A percentile compares a stretch with the other conserved stretches of the same genome.
Conservation (phyloP, 2,888 invertebrate species). For the Andrena fulva region DNA sequence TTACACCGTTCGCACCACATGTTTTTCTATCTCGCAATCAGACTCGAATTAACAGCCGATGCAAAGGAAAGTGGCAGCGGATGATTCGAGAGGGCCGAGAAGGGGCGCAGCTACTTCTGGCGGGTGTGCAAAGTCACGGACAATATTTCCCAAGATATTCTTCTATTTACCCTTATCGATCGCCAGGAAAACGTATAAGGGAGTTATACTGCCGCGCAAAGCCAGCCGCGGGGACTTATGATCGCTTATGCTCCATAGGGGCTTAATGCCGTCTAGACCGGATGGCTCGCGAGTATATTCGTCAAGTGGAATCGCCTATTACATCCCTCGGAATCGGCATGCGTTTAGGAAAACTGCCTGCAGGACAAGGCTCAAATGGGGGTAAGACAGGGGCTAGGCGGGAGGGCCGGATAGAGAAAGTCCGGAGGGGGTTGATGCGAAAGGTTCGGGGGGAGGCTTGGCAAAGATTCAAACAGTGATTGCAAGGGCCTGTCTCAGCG, state of each 20-base stretch:
- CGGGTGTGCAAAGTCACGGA: neutral
- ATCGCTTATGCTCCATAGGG: conserved; percentile 20
- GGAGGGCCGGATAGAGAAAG: conserved; percentile 24
- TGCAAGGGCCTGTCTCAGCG: conserved; percentile 82
- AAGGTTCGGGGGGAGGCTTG: conserved; percentile 70
- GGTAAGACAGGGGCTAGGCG: conserved; percentile 42
- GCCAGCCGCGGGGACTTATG: conserved; percentile 14
- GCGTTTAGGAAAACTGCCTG: conserved; percentile 75
- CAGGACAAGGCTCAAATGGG: conserved; percentile 32
- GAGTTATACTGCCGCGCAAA: conserved; percentile 18
- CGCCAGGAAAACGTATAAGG: conserved; percentile 11
- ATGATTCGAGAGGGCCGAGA: neutral
- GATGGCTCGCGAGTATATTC: conserved; percentile 76
- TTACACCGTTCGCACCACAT: no score
- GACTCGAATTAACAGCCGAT: no score
- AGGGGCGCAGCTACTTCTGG: neutral
- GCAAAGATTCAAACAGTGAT: conserved; percentile 83
- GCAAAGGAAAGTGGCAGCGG: neutral
- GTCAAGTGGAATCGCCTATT: conserved; percentile 80
- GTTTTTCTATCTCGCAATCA: no score
- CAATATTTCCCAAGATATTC: conserved; percentile 9
- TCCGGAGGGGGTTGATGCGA: conserved; percentile 47
- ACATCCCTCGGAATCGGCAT: conserved; percentile 74
- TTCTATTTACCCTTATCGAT: conserved; percentile 42
- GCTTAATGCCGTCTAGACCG: conserved; percentile 80